These are phyloP conservation scores for Eulimnadia texana DNA, from an alignment of 1,140 invertebrate species.

Conservation along the genomic window DNA sequence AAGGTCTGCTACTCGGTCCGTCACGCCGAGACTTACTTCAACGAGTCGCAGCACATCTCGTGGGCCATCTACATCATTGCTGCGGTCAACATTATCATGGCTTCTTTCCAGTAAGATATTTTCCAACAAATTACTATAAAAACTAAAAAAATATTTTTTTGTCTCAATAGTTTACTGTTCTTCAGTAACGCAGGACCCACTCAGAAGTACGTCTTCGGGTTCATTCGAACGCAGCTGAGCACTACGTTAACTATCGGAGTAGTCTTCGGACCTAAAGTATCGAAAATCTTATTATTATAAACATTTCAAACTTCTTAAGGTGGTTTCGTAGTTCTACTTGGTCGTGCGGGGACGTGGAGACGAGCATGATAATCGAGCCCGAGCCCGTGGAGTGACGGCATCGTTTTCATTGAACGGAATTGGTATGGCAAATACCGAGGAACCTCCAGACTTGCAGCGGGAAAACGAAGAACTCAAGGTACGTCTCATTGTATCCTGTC, in stretches of 20 bases:
- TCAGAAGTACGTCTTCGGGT: conserved; percentile 73
- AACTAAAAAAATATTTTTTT: background rate
- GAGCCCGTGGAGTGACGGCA: conserved; percentile 60
- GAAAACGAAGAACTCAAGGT: conserved; percentile 83
- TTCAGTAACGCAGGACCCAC: conserved; percentile 72
- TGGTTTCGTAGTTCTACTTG: conserved; percentile 43
- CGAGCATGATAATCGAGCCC: conserved; percentile 65
- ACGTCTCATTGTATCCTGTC: too few species aligned
- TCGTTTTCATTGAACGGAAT: conserved; percentile 74
- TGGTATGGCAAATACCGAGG: conserved; percentile 34
- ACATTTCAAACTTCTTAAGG: too few species aligned
- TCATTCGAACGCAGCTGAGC: conserved; percentile 69
- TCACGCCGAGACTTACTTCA: conserved; percentile 80
- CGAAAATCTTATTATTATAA: background rate
- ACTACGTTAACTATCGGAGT: conserved; percentile 67
- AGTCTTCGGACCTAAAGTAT: conserved; percentile 72
- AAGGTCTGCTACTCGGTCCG: conserved; percentile 75
- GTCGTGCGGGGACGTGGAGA: conserved; percentile 68
- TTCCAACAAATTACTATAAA: background rate
- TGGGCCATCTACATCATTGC: conserved; percentile 90
- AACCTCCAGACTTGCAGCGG: conserved; percentile 66
- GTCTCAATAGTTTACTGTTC: conserved; percentile 53
- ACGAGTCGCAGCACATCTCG: conserved; percentile 78
- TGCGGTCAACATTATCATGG: conserved; percentile 75
- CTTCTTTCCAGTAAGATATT: conserved; percentile 84